phyloP scores from a whole-genome alignment of 2,888 invertebrate genomes.

The Metallyticus violacea region DNA sequence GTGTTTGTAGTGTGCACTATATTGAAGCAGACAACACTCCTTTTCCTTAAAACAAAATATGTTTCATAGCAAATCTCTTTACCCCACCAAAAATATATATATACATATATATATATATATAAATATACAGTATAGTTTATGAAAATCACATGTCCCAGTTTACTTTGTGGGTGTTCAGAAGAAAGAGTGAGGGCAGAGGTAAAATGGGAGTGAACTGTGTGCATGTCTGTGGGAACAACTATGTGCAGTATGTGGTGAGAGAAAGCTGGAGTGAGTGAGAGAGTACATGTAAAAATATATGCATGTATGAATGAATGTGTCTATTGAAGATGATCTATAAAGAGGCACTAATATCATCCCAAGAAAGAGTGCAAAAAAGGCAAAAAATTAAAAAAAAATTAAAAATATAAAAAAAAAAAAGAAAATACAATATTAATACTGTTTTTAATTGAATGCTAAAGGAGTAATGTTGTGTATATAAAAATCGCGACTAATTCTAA shows the following conservation, averaged over 20 bases:
- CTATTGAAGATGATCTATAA: background rate
- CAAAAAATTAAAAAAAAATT: constrained; percentile 11
- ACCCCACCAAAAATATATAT: background rate
- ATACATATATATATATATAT: background rate
- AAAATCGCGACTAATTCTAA: constrained; percentile 34
- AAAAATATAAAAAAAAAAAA: background rate
- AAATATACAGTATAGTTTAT: background rate
- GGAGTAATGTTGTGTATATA: constrained; percentile 20
- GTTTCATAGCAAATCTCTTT: background rate
- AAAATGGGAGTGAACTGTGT: background rate
- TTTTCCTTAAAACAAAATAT: background rate
- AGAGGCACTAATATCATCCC: constrained; percentile 33
- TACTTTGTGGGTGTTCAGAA: background rate
- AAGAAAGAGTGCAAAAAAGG: constrained; percentile 25
- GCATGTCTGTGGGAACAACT: background rate
- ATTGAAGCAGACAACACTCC: background rate
- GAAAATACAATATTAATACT: background rate
- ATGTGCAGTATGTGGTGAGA: background rate
- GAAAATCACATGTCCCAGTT: background rate
- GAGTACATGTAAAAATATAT: background rate
- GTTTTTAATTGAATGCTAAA: constrained; percentile 21
- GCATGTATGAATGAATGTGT: background rate
- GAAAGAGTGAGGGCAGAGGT: background rate
- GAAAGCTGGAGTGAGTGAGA: too few relatives aligned
- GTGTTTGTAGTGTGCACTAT: background rate